Evolutionary conservation across 1,140 invertebrate species (phyloP).

Genomic region (Eubasilissa regina): DNA sequence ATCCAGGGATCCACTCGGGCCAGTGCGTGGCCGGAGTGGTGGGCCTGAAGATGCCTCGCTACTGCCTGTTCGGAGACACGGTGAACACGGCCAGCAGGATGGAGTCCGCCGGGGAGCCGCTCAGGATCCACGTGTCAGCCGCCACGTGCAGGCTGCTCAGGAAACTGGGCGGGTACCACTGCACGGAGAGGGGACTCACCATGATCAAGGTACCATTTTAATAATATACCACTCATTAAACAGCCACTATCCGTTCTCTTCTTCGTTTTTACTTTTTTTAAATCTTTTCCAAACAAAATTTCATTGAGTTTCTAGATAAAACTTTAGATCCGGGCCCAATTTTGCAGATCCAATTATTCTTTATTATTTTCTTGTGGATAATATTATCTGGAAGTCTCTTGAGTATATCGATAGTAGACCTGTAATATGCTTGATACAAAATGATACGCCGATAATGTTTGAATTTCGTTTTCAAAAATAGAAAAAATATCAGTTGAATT

Average conservation of each 20-base stretch:
- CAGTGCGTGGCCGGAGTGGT: slow-evolving; percentile 86
- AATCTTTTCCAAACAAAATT: too few relatives aligned
- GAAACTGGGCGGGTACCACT: slow-evolving; percentile 79
- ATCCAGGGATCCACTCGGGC: slow-evolving; percentile 70
- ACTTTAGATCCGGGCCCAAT: too few relatives aligned
- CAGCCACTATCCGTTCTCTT: background rate
- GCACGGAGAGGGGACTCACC: slow-evolving; percentile 79
- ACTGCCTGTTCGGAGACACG: slow-evolving; percentile 92
- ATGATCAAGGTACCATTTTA: slow-evolving; percentile 77
- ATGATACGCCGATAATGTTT: too few relatives aligned
- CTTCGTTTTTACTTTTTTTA: slow-evolving; percentile 22
- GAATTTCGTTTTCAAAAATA: too few relatives aligned
- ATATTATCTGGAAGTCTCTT: too few relatives aligned
- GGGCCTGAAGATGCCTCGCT: slow-evolving; percentile 90
- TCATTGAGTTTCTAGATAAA: too few relatives aligned
- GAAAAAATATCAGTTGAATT: too few relatives aligned
- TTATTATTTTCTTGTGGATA: too few relatives aligned
- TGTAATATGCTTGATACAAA: too few relatives aligned
- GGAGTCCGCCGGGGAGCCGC: slow-evolving; percentile 80
- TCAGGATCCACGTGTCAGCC: slow-evolving; percentile 82
- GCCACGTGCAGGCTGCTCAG: slow-evolving; percentile 78
- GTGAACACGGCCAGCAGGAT: slow-evolving; percentile 84
- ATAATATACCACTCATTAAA: too few relatives aligned
- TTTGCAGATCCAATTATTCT: too few relatives aligned
- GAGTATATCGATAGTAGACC: too few relatives aligned